Evolutionary conservation across 2,797 vertebrate genomes (phyloP).

Genomic region (Echeneis naucrates): DNA sequence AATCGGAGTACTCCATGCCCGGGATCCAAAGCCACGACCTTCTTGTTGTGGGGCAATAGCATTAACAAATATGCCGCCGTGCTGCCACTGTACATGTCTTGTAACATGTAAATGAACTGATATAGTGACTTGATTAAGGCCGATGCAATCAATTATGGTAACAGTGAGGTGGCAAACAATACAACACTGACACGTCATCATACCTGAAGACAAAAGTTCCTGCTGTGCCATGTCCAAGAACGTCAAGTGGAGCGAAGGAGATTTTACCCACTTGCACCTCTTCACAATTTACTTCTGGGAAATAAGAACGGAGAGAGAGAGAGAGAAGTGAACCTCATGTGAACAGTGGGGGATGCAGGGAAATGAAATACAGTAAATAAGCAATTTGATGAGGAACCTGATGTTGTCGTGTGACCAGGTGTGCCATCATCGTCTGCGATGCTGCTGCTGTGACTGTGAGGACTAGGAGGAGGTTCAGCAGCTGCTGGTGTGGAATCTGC

Average conservation of each 20-base stretch:
- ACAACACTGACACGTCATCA: conserved; percentile 13
- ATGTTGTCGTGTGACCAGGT: conserved; percentile 28
- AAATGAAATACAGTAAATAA: neutral
- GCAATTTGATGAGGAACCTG: conserved; percentile 50
- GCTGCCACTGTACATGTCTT: no score
- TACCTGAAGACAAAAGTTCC: conserved; percentile 96
- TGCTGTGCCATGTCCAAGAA: conserved; percentile 92
- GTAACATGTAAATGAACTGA: neutral
- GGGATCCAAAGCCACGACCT: no score
- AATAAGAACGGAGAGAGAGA: neutral
- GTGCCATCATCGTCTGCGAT: conserved; percentile 51
- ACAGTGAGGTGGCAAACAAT: neutral
- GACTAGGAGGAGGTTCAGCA: conserved; percentile 43
- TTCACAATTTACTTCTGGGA: conserved; percentile 73
- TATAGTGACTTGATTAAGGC: neutral
- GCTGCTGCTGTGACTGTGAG: conserved; percentile 37
- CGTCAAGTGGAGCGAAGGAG: conserved; percentile 89
- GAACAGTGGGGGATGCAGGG: neutral
- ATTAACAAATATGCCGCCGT: no score
- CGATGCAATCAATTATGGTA: neutral
- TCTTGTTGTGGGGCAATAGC: no score
- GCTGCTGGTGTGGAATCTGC: conserved; percentile 53
- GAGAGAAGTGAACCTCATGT: neutral
- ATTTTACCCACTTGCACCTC: conserved; percentile 92
- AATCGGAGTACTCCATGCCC: no score